These are phyloP conservation scores for Cerastis rubricosa DNA, from an alignment of 2,888 invertebrate species.

Conservation along the genomic window DNA sequence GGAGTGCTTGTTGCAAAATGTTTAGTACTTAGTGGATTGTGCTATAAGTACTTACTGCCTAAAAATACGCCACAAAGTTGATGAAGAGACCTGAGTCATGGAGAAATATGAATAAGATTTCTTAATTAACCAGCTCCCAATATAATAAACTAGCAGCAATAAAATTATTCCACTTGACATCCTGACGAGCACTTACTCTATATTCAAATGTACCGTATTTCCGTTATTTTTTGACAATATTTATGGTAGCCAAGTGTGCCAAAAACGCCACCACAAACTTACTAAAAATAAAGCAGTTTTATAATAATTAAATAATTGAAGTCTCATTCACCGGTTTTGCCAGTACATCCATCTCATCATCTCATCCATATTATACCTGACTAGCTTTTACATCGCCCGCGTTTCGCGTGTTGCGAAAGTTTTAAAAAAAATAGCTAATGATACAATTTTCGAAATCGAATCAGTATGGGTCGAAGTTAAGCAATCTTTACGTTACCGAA, in stretches of 20 bases:
- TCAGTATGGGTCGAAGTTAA: no score
- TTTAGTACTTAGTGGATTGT: neutral
- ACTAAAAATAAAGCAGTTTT: neutral
- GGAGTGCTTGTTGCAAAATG: neutral
- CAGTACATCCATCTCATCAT: no score
- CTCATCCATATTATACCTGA: no score
- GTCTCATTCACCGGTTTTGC: neutral
- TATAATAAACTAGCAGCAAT: neutral
- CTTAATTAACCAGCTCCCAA: neutral
- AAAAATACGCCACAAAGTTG: neutral
- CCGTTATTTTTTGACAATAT: neutral
- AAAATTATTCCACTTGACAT: constrained; percentile 4
- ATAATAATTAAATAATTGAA: neutral
- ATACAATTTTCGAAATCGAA: no score
- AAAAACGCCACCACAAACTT: neutral
- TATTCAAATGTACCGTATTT: neutral
- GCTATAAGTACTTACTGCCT: neutral
- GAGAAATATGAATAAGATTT: neutral
- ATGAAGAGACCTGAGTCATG: neutral
- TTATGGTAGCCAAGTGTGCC: neutral
- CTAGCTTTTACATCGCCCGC: neutral
- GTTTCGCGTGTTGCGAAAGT: no score
- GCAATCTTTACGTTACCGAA: no score
- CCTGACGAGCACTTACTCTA: neutral
- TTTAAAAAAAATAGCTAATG: no score